Conservation (phyloP, 1,140 invertebrate species). For the Antheraea pernyi region DNA sequence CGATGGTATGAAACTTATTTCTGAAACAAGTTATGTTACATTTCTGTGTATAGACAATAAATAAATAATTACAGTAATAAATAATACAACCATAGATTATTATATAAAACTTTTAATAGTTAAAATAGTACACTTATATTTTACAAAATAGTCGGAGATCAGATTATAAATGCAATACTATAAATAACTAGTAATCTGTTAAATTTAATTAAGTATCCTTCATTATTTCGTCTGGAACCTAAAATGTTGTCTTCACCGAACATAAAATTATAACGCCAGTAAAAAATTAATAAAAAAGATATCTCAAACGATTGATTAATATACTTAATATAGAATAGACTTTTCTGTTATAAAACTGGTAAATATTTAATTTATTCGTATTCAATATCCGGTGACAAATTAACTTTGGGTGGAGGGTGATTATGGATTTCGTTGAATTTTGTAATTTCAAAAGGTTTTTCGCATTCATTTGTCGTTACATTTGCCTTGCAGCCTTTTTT, state of each 20-base stretch:
- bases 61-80: neutral
- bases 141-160: too few relatives aligned
- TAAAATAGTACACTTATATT: neutral
- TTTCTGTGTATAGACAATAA: neutral
- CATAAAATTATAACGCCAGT: too few relatives aligned
- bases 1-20: conserved; percentile 60
- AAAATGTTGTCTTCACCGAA: too few relatives aligned
- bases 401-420: conserved; percentile 42
- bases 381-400: conserved; percentile 28
- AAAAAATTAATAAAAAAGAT: too few relatives aligned
- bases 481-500: conserved; percentile 59
- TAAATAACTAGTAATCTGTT: too few relatives aligned
- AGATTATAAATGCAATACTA: too few relatives aligned
- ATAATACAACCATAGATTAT: neutral
- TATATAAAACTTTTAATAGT: neutral
- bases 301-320: too few relatives aligned
- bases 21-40: conserved; percentile 34
- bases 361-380: neutral
- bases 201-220: too few relatives aligned
- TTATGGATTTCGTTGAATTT: conserved; percentile 40
- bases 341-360: too few relatives aligned
- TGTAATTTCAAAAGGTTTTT: conserved; percentile 30
- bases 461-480: conserved; percentile 40
- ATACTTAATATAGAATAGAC: too few relatives aligned
- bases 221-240: too few relatives aligned